phyloP scores from a whole-genome alignment of 2,797 vertebrate species.

The Neomorphus geoffroyi region DNA sequence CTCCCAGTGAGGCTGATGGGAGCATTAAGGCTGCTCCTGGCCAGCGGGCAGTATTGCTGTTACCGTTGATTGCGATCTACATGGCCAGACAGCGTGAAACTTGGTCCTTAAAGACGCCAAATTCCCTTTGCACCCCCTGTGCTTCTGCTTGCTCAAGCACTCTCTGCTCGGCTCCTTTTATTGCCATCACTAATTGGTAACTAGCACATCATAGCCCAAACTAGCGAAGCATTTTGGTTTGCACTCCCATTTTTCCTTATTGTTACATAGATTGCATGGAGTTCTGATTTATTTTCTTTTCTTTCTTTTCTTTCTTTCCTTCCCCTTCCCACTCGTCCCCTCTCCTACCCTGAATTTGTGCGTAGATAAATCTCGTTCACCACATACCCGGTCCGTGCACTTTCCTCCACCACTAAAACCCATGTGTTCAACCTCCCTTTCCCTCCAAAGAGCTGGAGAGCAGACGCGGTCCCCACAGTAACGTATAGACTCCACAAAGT shows the following conservation, averaged over 20 bases:
- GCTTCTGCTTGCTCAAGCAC: neutral
- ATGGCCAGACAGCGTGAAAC: neutral
- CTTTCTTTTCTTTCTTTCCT: neutral
- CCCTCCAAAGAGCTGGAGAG: slow-evolving; percentile 45
- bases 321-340: neutral
- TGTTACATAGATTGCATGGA: slow-evolving; percentile 4
- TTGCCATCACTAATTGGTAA: neutral
- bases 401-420: slow-evolving; percentile 82
- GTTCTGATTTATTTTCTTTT: slow-evolving; percentile 36
- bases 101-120: neutral
- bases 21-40: neutral
- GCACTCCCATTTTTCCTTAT: neutral
- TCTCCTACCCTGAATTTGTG: slow-evolving; percentile 39
- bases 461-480: neutral
- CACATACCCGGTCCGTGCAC: slow-evolving; percentile 79
- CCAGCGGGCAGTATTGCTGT: neutral
- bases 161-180: neutral
- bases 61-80: neutral
- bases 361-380: slow-evolving; percentile 81
- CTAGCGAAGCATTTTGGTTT: neutral
- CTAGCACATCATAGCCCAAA: neutral
- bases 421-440: slow-evolving; percentile 75
- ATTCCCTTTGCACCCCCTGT: neutral
- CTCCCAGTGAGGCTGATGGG: neutral
- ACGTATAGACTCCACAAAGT: neutral